phyloP scores from a whole-genome alignment of 2,113 vertebrate species.

The Seriola quinqueradiata region DNA sequence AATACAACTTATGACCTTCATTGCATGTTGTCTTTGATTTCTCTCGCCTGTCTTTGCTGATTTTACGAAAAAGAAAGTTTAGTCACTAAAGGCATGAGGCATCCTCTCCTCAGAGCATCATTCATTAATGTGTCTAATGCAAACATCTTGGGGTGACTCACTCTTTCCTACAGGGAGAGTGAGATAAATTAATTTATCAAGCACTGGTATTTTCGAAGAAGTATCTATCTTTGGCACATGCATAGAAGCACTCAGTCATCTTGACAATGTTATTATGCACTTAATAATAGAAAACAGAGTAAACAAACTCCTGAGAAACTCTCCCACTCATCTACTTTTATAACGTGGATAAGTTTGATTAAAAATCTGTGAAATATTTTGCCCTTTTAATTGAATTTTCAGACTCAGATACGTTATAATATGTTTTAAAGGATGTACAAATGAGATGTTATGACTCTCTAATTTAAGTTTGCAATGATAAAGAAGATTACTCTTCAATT shows the following conservation, averaged over 20 bases:
- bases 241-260: conserved; percentile 31
- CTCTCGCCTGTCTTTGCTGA: not conserved
- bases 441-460: no score
- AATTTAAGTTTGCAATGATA: no score
- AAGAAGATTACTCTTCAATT: no score
- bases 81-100: not conserved
- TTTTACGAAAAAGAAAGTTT: conserved; percentile 6
- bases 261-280: conserved; percentile 34
- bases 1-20: conserved; percentile 22
- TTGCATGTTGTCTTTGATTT: not conserved
- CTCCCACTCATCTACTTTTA: not conserved
- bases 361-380: not conserved
- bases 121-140: conserved; percentile 1
- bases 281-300: conserved; percentile 1
- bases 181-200: conserved; percentile 50
- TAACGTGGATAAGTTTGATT: not conserved
- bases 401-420: no score
- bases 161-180: conserved; percentile 7
- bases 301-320: conserved; percentile 32
- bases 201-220: conserved; percentile 52
- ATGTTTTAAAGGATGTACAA: no score
- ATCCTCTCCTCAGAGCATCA: conserved; percentile 17
- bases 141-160: conserved; percentile 36
- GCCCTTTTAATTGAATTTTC: no score
- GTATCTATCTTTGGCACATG: conserved; percentile 32